Evolutionary conservation across 1,140 invertebrate species (phyloP).

Genomic region (Drosophila novamexicana): DNA sequence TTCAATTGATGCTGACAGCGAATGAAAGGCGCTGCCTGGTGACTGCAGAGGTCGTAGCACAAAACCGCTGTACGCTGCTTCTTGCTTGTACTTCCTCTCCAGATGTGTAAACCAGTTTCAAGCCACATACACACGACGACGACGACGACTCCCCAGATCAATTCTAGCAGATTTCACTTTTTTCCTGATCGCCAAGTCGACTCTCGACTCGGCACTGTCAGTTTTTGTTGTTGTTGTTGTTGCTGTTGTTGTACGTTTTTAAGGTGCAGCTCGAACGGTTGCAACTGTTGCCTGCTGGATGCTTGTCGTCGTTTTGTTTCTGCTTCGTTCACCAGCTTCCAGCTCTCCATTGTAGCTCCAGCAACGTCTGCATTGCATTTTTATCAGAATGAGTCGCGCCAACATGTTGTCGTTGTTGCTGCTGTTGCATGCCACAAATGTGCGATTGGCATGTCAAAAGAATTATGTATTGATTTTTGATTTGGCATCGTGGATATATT

Average conservation of each 20-base stretch:
- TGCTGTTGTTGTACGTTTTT: constrained; percentile 44
- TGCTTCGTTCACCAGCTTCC: constrained; percentile 66
- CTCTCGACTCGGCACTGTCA: constrained; percentile 60
- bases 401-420: constrained; percentile 60
- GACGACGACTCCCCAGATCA: constrained; percentile 79
- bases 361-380: constrained; percentile 60
- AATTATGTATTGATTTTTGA: constrained; percentile 83
- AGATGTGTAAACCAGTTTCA: constrained; percentile 75
- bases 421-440: constrained; percentile 79
- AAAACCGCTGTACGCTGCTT: constrained; percentile 34
- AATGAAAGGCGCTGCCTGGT: constrained; percentile 69
- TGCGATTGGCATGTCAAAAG: constrained; percentile 82
- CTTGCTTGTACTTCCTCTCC: constrained; percentile 52
- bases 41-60: constrained; percentile 33
- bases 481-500: constrained; percentile 62
- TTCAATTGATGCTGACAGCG: constrained; percentile 82
- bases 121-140: constrained; percentile 44
- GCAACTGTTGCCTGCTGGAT: constrained; percentile 67
- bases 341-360: constrained; percentile 22
- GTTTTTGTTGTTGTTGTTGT: constrained; percentile 31
- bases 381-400: constrained; percentile 79
- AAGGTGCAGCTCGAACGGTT: constrained; percentile 78
- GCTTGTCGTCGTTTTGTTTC: constrained; percentile 70
- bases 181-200: constrained; percentile 43
- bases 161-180: constrained; percentile 83